These are phyloP conservation scores for Myiotriccus ornatus DNA, from an alignment of 2,797 vertebrate species.

Conservation along the genomic window DNA sequence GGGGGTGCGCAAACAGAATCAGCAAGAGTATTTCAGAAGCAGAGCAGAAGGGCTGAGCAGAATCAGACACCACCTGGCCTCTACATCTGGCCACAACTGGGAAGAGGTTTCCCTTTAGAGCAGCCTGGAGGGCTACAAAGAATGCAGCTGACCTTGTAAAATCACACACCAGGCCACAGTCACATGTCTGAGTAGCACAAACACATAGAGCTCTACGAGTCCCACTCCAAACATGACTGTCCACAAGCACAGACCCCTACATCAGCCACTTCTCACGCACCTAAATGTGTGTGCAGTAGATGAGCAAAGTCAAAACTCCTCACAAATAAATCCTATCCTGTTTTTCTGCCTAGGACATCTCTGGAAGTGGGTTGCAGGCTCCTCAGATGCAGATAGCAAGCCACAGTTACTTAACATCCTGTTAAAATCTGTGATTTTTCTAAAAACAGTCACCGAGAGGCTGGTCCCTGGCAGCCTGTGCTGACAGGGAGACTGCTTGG, in stretches of 20 bases:
- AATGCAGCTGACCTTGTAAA: background rate
- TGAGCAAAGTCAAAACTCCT: background rate
- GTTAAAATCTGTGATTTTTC: background rate
- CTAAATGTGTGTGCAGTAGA: too few species aligned
- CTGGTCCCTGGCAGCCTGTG: background rate
- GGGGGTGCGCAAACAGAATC: background rate
- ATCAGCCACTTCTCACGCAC: background rate
- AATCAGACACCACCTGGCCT: background rate
- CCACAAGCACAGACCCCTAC: background rate
- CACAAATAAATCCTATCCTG: background rate
- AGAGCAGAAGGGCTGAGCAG: background rate
- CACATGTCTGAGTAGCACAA: background rate
- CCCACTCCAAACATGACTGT: background rate
- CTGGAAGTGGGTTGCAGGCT: background rate
- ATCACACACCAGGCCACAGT: background rate
- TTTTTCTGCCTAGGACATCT: background rate
- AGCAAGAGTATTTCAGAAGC: background rate
- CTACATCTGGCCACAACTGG: background rate
- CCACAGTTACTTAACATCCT: background rate
- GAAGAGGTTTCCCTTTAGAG: background rate
- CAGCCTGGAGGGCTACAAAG: background rate
- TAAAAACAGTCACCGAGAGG: background rate
- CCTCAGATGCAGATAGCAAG: background rate
- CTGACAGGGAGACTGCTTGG: background rate
- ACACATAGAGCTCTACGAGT: fast-evolving